A percentile compares a stretch with the other conserved stretches of the same genome.
These are phyloP conservation scores for Peromyscus maniculatus DNA, from an alignment of 2,113 vertebrate species.

Conservation along the genomic window DNA sequence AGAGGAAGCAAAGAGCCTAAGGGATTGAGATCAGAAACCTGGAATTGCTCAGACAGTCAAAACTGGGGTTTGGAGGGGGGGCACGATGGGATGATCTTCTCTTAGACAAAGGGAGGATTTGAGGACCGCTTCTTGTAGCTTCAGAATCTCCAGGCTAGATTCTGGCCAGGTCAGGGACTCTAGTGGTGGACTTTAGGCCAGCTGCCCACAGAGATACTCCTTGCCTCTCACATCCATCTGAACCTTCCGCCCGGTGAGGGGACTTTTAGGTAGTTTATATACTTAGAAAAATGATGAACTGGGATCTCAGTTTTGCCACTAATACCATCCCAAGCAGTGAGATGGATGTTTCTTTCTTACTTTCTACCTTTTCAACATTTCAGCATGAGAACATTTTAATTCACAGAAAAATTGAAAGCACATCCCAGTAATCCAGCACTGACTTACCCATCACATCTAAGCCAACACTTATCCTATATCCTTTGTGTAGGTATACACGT, in stretches of 20 bases:
- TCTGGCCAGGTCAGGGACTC: neutral
- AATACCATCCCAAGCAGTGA: neutral
- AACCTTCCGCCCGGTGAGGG: neutral
- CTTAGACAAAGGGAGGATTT: neutral
- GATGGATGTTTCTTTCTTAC: neutral
- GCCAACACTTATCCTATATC: neutral
- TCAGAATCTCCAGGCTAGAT: neutral
- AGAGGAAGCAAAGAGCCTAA: neutral
- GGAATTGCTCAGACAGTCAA: neutral
- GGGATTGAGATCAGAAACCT: neutral
- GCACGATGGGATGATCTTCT: neutral
- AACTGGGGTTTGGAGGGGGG: neutral
- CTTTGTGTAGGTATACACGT: neutral
- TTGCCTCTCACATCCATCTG: neutral
- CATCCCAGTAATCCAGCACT: neutral
- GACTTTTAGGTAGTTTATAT: neutral
- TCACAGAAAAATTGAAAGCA: neutral
- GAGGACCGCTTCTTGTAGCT: neutral
- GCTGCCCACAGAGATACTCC: neutral
- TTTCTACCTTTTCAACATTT: neutral
- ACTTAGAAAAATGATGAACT: neutral
- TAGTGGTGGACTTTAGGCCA: neutral
- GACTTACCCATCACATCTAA: neutral
- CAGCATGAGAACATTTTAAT: neutral
- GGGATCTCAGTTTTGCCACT: neutral